Evolutionary conservation across 2,113 vertebrate genomes (phyloP).

Genomic region (Cariama cristata): DNA sequence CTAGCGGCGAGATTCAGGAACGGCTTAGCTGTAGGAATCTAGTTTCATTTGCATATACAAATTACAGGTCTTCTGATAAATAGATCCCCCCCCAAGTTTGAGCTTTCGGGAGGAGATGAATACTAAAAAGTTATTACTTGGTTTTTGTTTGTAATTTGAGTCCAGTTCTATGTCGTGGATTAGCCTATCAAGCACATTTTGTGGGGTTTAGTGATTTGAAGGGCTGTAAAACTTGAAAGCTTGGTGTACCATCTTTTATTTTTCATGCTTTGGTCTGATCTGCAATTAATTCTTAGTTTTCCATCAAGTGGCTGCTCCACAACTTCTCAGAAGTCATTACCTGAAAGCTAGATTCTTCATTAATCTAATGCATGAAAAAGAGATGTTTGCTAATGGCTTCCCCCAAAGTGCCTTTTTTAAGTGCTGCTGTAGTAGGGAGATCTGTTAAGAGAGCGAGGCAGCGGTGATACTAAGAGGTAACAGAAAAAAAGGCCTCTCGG

Average conservation of each 20-base stretch:
- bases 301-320: not conserved
- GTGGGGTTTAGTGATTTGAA: not conserved
- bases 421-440: not conserved
- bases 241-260: not conserved
- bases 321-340: not conserved
- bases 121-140: not conserved
- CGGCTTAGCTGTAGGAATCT: not conserved
- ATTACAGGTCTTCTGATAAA: not conserved
- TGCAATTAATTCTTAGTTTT: not conserved
- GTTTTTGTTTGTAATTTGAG: not conserved
- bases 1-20: not conserved
- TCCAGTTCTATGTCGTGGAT: not conserved
- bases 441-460: rapidly evolving
- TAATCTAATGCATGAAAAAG: not conserved
- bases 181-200: not conserved
- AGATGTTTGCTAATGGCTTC: not conserved
- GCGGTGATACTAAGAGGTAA: not conserved
- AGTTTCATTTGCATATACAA: not conserved
- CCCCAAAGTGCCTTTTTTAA: not conserved
- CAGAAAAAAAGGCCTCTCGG: not conserved
- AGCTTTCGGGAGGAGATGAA: not conserved
- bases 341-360: not conserved
- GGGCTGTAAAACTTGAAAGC: not conserved
- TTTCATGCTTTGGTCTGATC: not conserved
- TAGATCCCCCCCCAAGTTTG: not conserved